These are phyloP conservation scores for Propithecus coquereli DNA, from an alignment of 2,113 vertebrate species.

Conservation along the genomic window DNA sequence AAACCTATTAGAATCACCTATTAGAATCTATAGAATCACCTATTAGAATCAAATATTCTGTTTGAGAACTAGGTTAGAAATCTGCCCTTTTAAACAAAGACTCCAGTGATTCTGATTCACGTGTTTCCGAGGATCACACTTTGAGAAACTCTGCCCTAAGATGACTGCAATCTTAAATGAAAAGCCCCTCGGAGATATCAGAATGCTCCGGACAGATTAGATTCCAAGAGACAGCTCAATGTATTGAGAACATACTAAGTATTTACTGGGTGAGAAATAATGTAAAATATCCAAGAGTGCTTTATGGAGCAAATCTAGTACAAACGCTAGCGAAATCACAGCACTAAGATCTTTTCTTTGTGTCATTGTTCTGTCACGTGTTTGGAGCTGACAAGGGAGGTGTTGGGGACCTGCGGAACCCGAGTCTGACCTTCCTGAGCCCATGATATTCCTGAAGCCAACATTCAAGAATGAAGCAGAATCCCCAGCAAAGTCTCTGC, in stretches of 20 bases:
- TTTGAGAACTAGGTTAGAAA: background rate
- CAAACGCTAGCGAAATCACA: background rate
- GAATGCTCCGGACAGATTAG: background rate
- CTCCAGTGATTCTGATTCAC: too few species aligned
- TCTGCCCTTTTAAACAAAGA: background rate
- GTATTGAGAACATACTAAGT: background rate
- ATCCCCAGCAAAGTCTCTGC: background rate
- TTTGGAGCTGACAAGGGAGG: background rate
- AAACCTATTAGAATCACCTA: background rate
- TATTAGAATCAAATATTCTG: background rate
- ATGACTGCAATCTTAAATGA: background rate
- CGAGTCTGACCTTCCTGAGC: background rate
- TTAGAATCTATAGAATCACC: too few species aligned
- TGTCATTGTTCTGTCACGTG: background rate
- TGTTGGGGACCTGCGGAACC: background rate
- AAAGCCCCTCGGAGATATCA: background rate
- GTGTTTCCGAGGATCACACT: background rate
- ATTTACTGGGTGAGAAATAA: background rate
- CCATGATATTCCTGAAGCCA: background rate
- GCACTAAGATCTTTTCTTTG: background rate
- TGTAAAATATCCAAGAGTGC: background rate
- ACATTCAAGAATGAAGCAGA: background rate
- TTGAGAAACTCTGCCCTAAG: background rate
- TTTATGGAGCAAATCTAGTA: background rate
- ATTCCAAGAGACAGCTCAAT: background rate